A percentile compares a stretch with the other conserved stretches of the same genome.
Conservation (phyloP, 2,797 vertebrate genomes). For the Cossypha caffra region DNA sequence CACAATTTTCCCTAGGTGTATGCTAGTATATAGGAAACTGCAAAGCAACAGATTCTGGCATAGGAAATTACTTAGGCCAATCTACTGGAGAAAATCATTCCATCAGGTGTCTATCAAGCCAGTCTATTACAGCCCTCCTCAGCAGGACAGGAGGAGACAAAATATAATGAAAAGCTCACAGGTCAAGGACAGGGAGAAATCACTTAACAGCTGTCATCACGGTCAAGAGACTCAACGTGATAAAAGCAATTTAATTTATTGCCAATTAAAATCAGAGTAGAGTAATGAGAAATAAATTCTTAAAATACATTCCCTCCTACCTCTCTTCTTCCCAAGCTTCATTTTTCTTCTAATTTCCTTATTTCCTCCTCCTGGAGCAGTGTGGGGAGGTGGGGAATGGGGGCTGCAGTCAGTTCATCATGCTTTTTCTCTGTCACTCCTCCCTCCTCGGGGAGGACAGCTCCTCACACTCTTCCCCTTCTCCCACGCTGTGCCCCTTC, state of each 20-base stretch:
- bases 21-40: background rate
- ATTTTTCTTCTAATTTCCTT: background rate
- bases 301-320: background rate
- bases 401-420: background rate
- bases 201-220: background rate
- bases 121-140: background rate
- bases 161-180: background rate
- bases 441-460: accelerated
- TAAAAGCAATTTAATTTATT: background rate
- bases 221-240: background rate
- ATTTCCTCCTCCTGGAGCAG: background rate
- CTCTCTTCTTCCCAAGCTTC: background rate
- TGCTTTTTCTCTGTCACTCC: background rate
- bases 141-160: background rate
- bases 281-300: background rate
- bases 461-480: background rate
- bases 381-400: background rate
- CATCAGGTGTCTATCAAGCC: background rate
- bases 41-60: background rate
- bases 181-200: background rate
- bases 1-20: accelerated
- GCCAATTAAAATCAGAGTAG: background rate
- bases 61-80: background rate
- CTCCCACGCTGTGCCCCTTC: background rate
- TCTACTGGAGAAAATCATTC: background rate